phyloP scores from a whole-genome alignment of 2,113 vertebrate species.

The Podarcis cretensis region DNA sequence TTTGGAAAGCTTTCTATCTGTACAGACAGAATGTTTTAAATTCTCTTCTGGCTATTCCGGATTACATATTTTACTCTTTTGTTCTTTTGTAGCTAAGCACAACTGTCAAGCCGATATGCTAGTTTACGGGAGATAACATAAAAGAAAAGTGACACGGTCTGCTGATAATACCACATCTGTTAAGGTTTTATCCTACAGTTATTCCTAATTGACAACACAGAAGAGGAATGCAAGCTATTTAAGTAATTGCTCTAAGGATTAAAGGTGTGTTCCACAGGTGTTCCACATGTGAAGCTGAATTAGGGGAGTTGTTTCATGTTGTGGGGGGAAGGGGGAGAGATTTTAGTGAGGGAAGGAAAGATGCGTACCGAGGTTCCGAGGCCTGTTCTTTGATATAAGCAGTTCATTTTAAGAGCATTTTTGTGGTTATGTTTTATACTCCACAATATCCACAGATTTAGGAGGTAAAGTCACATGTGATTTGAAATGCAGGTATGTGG shows the following conservation, averaged over 20 bases:
- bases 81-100: background rate
- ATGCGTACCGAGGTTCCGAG: background rate
- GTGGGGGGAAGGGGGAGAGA: no score
- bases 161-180: background rate
- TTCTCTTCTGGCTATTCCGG: background rate
- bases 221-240: slow-evolving; percentile 12
- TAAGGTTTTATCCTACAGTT: background rate
- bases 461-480: background rate
- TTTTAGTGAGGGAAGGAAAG: background rate
- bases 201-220: background rate
- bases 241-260: background rate
- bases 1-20: background rate
- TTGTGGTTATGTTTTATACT: background rate
- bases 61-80: background rate
- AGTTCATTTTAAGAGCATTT: background rate
- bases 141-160: background rate
- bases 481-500: background rate
- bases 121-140: background rate
- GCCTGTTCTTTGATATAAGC: background rate
- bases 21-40: background rate
- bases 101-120: background rate
- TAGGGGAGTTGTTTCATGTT: background rate
- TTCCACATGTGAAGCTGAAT: background rate
- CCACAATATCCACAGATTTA: background rate
- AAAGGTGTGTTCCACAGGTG: slow-evolving; percentile 14